Percentiles rank a stretch among this genome's conserved stretches.
Conservation (phyloP, 2,113 vertebrate genomes). For the Daubentonia madagascariensis region DNA sequence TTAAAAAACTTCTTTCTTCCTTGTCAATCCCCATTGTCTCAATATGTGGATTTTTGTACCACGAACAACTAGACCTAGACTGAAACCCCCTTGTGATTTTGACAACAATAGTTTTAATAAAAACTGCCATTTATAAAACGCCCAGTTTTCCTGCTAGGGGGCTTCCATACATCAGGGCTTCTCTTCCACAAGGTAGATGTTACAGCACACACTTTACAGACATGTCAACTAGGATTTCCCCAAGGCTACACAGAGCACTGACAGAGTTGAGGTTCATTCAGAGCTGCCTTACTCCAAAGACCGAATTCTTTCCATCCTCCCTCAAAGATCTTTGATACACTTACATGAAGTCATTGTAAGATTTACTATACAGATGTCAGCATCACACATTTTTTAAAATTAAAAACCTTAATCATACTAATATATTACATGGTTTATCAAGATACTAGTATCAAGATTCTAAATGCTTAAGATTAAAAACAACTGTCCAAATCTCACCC, state of each 20-base stretch:
- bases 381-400: neutral
- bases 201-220: neutral
- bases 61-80: too few species aligned
- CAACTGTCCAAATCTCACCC: neutral
- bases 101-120: neutral
- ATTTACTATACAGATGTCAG: neutral
- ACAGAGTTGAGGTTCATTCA: neutral
- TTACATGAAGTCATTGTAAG: neutral
- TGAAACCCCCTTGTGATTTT: too few species aligned
- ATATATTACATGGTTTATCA: neutral
- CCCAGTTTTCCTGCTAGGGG: neutral
- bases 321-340: neutral
- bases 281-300: neutral
- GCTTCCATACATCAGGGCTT: rapidly evolving
- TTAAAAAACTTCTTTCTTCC: too few species aligned
- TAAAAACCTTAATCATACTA: neutral
- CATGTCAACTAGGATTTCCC: neutral
- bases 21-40: too few species aligned
- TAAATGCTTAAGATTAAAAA: neutral
- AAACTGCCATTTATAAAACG: neutral
- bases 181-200: neutral
- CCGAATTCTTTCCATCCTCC: neutral
- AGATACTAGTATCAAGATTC: neutral
- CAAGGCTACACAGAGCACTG: neutral
- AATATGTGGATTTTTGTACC: too few species aligned